Conservation (phyloP, 2,888 invertebrate genomes). For the Cephus rjabovi region DNA sequence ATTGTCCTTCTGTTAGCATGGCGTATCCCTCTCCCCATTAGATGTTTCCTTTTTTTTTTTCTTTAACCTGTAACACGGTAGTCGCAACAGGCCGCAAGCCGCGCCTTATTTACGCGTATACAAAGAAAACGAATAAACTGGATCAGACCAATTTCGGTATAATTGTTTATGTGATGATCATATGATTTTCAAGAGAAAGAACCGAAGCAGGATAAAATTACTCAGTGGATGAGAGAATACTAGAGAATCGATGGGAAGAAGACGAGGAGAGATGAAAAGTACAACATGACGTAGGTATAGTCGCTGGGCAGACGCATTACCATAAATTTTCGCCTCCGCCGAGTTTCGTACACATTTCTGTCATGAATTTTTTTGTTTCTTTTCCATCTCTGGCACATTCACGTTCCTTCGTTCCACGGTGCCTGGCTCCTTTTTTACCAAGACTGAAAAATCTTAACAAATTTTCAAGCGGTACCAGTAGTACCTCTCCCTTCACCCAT, state of each 20-base stretch:
- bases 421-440: not conserved
- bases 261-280: not conserved
- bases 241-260: not conserved
- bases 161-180: not conserved
- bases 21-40: constrained; percentile 3
- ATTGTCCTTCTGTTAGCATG: constrained; percentile 15
- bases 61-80: not conserved
- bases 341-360: constrained; percentile 14
- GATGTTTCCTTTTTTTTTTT: not conserved
- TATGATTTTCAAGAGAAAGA: not conserved
- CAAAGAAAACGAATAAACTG: not conserved
- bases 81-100: not conserved
- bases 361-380: constrained; percentile 22
- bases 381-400: constrained; percentile 17
- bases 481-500: not conserved
- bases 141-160: not conserved
- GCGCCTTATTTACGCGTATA: not conserved
- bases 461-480: constrained; percentile 7
- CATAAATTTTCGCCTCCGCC: constrained; percentile 18
- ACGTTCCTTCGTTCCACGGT: constrained; percentile 6
- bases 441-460: constrained; percentile 21
- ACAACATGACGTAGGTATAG: not conserved
- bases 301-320: constrained; percentile 19
- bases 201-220: not conserved
- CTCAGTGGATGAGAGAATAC: not conserved